Conservation (phyloP, 2,888 invertebrate species). For the Melieria picta region DNA sequence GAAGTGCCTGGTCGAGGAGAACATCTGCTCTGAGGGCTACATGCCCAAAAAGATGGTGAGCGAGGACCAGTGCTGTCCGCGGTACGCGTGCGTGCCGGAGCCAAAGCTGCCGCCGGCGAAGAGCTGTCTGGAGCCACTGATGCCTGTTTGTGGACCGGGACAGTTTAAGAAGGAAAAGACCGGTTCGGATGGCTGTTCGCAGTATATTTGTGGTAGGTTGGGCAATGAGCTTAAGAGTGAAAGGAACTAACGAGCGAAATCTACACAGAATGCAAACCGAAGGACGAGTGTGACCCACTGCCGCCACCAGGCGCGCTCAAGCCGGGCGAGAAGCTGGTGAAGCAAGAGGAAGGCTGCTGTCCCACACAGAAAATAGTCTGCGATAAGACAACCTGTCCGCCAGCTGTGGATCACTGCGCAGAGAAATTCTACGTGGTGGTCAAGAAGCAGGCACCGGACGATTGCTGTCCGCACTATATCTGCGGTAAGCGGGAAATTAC, state of each 20-base stretch:
- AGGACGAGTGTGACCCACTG: slow-evolving; percentile 73
- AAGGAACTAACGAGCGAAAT: background rate
- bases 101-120: slow-evolving; percentile 66
- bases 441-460: slow-evolving; percentile 56
- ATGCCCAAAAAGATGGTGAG: slow-evolving; percentile 68
- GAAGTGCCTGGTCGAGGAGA: slow-evolving; percentile 69
- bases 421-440: slow-evolving; percentile 70
- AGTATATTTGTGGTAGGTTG: slow-evolving; percentile 76
- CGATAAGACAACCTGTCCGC: slow-evolving; percentile 72
- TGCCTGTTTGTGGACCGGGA: slow-evolving; percentile 76
- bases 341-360: slow-evolving; percentile 78
- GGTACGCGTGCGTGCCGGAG: slow-evolving; percentile 74
- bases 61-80: slow-evolving; percentile 75
- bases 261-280: slow-evolving; percentile 76
- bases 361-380: slow-evolving; percentile 73
- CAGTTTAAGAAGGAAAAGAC: slow-evolving; percentile 77
- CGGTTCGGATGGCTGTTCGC: slow-evolving; percentile 74
- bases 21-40: slow-evolving; percentile 72
- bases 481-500: slow-evolving; percentile 70
- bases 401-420: slow-evolving; percentile 63
- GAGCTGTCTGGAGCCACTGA: slow-evolving; percentile 73
- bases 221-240: background rate
- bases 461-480: slow-evolving; percentile 75
- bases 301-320: slow-evolving; percentile 67
- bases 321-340: slow-evolving; percentile 72